Evolutionary conservation across 2,113 vertebrate species (phyloP), one percentile per base, ranked within the genome.

Genomic region (Psilopsiagon aurifrons): DNA sequence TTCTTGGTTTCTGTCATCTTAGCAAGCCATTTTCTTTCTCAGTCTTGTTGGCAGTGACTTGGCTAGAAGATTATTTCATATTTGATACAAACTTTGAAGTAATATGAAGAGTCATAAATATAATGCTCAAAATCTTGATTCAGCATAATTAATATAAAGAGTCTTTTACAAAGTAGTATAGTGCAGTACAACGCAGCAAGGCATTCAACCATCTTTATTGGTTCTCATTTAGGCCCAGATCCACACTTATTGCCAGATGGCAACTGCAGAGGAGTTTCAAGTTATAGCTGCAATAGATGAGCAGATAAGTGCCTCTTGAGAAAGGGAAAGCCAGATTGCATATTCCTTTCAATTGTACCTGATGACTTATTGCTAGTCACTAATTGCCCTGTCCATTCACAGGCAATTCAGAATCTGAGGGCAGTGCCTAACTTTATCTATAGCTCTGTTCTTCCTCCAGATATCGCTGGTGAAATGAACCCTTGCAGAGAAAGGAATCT

Each of bases 131-230:
- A 95, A 70, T 60, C 91, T 88, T 75, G 51, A 78, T 93, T 92
- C 31, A 33, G 13, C 79, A 29, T 91, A 64, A 91, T 86, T 95
- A 95, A 94, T 79, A 39, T 17, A 87, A 77, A 84, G 18, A 35
- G 77, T 95, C 66, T 96, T 97, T 90, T 83, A 63, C 62, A 79
- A 83, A 83, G 68, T 86, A 33, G 20, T 90, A 67, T 83, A 81
- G 90, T 83, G 73, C 67, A 83, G 60, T 17, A 2, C 74, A 51
- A 60, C 86, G 83, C 85, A 73, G 59, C 13, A 20, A 92, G 90
- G 83, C 77, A 96, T 90, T 90, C 86, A 74, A 92, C 86, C 19
- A 17, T 95, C 88, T 96, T 98, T 91, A 97, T 96, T 95, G 93
- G 92, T 95, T 94, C 83, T 88, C 41, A 33, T 95, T 98, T 93